Percentiles rank a stretch among this genome's conserved stretches.
Conservation (phyloP, 2,888 invertebrate genomes). For the Callyntrura guangdongensis region DNA sequence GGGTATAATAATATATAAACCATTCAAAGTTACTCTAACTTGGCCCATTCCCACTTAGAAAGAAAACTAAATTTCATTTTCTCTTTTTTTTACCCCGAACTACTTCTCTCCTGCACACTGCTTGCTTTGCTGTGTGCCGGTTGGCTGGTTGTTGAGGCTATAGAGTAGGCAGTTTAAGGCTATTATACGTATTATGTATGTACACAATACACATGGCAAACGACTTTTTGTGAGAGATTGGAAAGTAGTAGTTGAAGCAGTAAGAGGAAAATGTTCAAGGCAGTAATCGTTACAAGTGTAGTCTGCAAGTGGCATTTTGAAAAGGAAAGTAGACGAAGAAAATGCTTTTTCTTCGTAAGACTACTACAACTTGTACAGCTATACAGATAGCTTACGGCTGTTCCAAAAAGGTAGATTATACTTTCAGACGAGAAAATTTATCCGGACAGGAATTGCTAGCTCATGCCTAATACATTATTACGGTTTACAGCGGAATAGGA, state of each 20-base stretch:
- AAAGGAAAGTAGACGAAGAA: conserved; percentile 66
- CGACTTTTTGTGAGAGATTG: conserved; percentile 74
- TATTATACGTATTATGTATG: conserved; percentile 52
- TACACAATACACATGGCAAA: conserved; percentile 64
- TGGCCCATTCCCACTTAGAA: conserved; percentile 78
- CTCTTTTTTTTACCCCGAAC: conserved; percentile 51
- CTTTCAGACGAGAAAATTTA: conserved; percentile 74
- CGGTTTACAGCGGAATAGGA: not conserved
- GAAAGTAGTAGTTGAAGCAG: conserved; percentile 70
- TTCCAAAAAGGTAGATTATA: conserved; percentile 75
- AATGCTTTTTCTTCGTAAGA: conserved; percentile 59
- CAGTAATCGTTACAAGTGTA: conserved; percentile 78
- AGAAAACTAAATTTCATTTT: conserved; percentile 79
- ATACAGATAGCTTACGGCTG: conserved; percentile 47
- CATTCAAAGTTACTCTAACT: conserved; percentile 79
- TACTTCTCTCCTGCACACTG: conserved; percentile 14
- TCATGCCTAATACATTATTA: conserved; percentile 72
- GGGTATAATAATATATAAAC: conserved; percentile 74
- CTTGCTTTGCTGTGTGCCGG: not conserved
- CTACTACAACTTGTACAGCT: conserved; percentile 42
- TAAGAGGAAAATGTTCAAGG: conserved; percentile 74
- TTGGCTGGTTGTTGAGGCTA: conserved; percentile 1
- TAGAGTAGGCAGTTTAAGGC: conserved; percentile 11
- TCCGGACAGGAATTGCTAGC: conserved; percentile 73
- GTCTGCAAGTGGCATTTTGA: conserved; percentile 77